Conservation (phyloP, 2,797 vertebrate genomes). For the Martes flavigula region DNA sequence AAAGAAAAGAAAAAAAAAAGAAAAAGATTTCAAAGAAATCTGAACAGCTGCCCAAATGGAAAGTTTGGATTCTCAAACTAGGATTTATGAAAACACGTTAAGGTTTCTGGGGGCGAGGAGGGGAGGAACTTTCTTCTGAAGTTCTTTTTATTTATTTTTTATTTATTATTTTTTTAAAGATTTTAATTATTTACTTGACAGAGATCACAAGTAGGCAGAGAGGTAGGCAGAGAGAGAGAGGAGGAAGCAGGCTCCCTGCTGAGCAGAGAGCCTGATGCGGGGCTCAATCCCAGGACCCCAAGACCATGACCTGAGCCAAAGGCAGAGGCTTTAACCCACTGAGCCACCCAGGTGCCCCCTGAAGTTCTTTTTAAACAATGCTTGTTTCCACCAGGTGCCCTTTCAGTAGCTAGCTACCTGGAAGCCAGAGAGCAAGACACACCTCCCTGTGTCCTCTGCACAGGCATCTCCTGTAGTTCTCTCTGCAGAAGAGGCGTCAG, state of each 20-base stretch:
- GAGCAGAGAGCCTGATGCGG: no score
- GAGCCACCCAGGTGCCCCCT: no score
- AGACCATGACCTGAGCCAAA: no score
- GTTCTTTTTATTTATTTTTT: no score
- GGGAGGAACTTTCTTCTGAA: not conserved
- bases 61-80: not conserved
- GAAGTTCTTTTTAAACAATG: not conserved
- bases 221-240: rapidly evolving
- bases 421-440: not conserved
- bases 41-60: not conserved
- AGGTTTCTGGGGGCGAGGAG: not conserved
- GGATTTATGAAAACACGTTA: conserved; percentile 26
- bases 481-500: not conserved
- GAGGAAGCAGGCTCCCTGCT: no score
- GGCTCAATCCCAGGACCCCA: no score
- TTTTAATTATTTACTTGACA: no score
- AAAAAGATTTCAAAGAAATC: conserved; percentile 25
- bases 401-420: not conserved
- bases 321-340: no score
- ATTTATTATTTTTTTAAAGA: no score
- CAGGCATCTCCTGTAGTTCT: not conserved
- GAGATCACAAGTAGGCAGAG: no score
- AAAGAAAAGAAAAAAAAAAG: not conserved
- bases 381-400: not conserved
- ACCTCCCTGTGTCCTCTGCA: not conserved